A percentile compares a stretch with the other conserved stretches of the same genome.
Evolutionary conservation across 2,888 invertebrate species (phyloP).

Genomic region (Callyntrura sp.): DNA sequence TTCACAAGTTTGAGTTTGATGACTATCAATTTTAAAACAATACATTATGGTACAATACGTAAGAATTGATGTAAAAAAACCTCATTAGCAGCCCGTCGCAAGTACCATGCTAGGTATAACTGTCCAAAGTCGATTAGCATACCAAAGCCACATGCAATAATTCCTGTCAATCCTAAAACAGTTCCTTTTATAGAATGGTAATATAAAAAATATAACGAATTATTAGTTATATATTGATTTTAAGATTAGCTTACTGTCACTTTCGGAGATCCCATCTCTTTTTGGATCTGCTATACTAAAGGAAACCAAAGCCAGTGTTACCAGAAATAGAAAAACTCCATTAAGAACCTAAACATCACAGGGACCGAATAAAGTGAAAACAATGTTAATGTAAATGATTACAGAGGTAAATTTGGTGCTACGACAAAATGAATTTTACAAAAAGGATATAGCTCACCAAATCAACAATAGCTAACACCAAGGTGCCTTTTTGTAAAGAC

Average conservation of each 20-base stretch:
- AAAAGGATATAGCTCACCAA: conserved; percentile 48
- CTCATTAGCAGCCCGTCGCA: conserved; percentile 21
- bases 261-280: not conserved
- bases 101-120: conserved; percentile 25
- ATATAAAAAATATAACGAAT: not conserved
- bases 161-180: not conserved
- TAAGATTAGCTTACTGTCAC: conserved; percentile 22
- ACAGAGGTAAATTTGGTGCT: no score
- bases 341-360: not conserved
- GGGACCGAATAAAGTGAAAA: not conserved
- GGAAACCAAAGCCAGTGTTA: not conserved
- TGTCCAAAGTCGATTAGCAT: conserved; percentile 6
- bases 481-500: conserved; percentile 61
- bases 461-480: conserved; percentile 48
- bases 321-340: not conserved
- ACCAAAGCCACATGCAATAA: not conserved
- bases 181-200: no score
- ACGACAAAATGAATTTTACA: conserved; percentile 1
- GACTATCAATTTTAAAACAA: not conserved
- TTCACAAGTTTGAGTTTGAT: not conserved
- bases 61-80: not conserved
- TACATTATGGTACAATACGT: no score
- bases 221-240: not conserved
- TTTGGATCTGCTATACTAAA: conserved; percentile 4
- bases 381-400: not conserved